These are phyloP conservation scores for Bhutanitis thaidina DNA, from an alignment of 2,888 invertebrate genomes.

Conservation along the genomic window DNA sequence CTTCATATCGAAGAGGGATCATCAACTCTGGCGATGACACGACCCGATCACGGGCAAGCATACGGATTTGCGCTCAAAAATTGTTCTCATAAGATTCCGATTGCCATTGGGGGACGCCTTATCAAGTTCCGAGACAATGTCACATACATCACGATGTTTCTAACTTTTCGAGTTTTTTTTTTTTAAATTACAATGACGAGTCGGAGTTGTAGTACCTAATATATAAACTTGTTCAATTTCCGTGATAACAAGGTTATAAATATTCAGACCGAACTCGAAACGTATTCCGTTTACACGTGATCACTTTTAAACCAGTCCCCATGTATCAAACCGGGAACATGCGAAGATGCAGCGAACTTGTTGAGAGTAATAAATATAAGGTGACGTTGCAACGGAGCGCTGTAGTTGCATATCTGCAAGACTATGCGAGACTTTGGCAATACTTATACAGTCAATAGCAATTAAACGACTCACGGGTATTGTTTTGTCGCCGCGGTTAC, in stretches of 20 bases:
- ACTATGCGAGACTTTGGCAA: conserved; percentile 8
- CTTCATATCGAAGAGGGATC: conserved; percentile 54
- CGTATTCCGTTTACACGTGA: neutral
- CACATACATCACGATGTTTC: conserved; percentile 3
- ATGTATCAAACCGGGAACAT: neutral
- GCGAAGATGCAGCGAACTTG: neutral
- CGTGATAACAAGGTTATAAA: conserved; percentile 1
- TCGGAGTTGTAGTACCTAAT: no score
- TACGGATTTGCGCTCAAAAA: conserved; percentile 23
- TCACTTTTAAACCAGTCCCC: conserved; percentile 1
- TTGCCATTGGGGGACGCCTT: conserved; percentile 20
- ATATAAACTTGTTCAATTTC: neutral
- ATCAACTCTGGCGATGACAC: conserved; percentile 50
- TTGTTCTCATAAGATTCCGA: conserved; percentile 20
- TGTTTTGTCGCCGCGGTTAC: conserved; percentile 68
- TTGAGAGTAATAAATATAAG: neutral
- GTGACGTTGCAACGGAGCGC: neutral
- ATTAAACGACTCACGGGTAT: conserved; percentile 39
- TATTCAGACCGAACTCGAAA: neutral
- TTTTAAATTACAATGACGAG: no score
- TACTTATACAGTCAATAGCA: neutral
- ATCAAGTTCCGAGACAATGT: conserved; percentile 20
- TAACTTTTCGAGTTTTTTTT: no score
- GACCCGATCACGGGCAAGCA: conserved; percentile 38
- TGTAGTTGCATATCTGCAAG: neutral